Conservation (phyloP, 2,113 vertebrate species). For the Tonatia bakeri region DNA sequence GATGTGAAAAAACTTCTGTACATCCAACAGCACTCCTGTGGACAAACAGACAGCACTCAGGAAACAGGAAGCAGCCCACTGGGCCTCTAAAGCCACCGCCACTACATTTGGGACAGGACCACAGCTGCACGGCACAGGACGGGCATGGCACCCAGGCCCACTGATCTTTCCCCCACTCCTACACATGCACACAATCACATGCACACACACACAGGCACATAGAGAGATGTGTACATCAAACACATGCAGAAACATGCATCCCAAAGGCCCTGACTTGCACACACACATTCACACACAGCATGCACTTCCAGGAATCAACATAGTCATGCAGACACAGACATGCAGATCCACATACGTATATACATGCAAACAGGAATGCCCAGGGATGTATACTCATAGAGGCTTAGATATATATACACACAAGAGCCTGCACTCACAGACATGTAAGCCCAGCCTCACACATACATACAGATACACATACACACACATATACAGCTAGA, state of each 20-base stretch:
- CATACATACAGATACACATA: not conserved
- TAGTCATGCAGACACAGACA: not conserved
- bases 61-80: not conserved
- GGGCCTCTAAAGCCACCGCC: not conserved
- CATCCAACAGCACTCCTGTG: slow-evolving; percentile 91
- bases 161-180: not conserved
- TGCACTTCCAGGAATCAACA: no score
- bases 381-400: not conserved
- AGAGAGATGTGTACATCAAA: not conserved
- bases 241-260: not conserved
- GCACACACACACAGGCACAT: not conserved
- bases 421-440: not conserved
- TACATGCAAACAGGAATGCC: no score
- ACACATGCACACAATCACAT: no score
- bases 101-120: not conserved
- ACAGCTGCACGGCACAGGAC: not conserved
- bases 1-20: slow-evolving; percentile 90
- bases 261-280: not conserved
- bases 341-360: not conserved
- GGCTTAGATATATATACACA: not conserved
- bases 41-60: not conserved
- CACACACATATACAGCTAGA: not conserved
- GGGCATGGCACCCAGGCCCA: fast-evolving
- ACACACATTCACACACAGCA: not conserved
- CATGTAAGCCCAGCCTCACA: not conserved